These are phyloP conservation scores for Adelges cooleyi DNA, from an alignment of 1,140 invertebrate genomes.

Conservation along the genomic window DNA sequence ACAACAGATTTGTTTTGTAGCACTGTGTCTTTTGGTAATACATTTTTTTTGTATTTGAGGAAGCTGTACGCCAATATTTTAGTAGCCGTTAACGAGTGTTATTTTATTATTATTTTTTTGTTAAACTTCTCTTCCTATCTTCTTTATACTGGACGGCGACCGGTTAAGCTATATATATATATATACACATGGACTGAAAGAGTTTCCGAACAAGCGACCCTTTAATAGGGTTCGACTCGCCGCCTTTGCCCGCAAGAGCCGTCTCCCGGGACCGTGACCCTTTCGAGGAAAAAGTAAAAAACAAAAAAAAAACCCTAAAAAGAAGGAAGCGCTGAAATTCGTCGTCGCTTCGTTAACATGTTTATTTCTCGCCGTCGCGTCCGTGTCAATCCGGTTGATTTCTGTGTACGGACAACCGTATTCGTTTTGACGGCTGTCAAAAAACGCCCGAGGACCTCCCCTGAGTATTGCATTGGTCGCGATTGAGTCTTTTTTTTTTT, in stretches of 20 bases:
- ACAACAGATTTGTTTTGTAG: no score
- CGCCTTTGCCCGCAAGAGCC: neutral
- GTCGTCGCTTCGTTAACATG: constrained; percentile 29
- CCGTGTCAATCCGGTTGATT: constrained; percentile 26
- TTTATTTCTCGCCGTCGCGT: constrained; percentile 22
- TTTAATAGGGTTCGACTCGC: constrained; percentile 28
- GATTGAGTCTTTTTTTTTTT: constrained; percentile 11
- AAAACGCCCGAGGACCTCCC: constrained; percentile 26
- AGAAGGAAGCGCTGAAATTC: no score
- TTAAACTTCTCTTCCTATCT: neutral
- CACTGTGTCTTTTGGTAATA: no score
- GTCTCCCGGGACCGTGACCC: constrained; percentile 12
- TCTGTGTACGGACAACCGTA: constrained; percentile 10
- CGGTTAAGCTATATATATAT: no score
- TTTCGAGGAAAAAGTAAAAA: constrained; percentile 22
- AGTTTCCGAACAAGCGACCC: constrained; percentile 30
- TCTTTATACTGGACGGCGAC: no score
- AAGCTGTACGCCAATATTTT: no score
- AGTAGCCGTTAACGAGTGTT: no score
- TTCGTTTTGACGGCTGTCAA: constrained; percentile 26
- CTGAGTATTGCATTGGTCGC: constrained; percentile 23
- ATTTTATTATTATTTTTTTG: neutral
- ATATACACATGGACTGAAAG: neutral
- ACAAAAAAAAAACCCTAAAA: neutral
- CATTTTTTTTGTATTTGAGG: no score